Percentiles rank a stretch among this genome's conserved stretches.
Conservation (phyloP, 1,140 invertebrate species). For the Drosophila varians region DNA sequence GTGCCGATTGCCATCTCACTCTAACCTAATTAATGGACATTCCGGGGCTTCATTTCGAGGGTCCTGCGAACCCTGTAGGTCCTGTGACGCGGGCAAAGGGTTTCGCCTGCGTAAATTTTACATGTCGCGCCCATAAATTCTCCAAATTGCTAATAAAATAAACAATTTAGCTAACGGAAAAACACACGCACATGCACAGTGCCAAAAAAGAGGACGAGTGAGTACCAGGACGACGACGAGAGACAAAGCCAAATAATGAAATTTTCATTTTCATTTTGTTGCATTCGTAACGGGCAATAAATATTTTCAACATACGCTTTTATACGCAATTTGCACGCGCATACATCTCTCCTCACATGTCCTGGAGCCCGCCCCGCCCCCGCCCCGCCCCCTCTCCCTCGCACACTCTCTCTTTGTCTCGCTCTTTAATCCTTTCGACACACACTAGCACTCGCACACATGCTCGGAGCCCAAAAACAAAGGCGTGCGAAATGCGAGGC, state of each 20-base stretch:
- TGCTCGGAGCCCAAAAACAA: conserved; percentile 31
- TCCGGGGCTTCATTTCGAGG: conserved; percentile 67
- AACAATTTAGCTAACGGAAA: conserved; percentile 76
- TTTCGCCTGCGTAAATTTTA: conserved; percentile 35
- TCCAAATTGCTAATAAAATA: conserved; percentile 82
- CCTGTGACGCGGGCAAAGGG: conserved; percentile 22
- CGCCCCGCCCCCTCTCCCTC: conserved; percentile 1
- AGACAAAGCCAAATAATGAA: conserved; percentile 72
- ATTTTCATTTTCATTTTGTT: conserved; percentile 82
- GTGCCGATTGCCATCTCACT: not conserved
- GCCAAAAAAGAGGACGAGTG: not conserved
- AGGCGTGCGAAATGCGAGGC: conserved; percentile 53
- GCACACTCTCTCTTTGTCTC: conserved; percentile 2
- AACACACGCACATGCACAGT: conserved; percentile 12
- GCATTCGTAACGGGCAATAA: conserved; percentile 82
- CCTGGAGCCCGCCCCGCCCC: not conserved
- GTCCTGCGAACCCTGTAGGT: not conserved
- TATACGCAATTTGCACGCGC: conserved; percentile 79
- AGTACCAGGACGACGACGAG: not conserved
- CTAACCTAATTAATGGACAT: conserved; percentile 75
- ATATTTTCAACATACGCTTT: conserved; percentile 83
- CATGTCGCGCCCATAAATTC: conserved; percentile 70
- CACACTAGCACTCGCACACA: conserved; percentile 20
- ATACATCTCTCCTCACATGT: conserved; percentile 60
- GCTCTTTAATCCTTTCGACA: conserved; percentile 13